Evolutionary conservation across 2,888 invertebrate genomes (phyloP).

Genomic region (Vanessa cardui): DNA sequence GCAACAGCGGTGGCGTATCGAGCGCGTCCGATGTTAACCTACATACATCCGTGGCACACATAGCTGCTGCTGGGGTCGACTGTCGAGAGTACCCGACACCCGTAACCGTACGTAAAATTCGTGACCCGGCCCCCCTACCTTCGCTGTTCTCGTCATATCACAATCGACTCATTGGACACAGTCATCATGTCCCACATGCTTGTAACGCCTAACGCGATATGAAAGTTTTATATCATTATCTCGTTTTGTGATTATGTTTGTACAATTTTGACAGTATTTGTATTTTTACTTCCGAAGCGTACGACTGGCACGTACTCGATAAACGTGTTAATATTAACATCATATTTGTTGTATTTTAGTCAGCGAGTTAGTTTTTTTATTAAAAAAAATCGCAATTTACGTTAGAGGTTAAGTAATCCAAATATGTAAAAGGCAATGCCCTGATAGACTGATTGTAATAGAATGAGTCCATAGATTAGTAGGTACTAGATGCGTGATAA

Average conservation of each 20-base stretch:
- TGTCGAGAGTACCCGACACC: conserved; percentile 40
- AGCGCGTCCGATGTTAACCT: conserved; percentile 81
- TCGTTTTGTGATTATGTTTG: conserved; percentile 6
- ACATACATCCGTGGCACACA: conserved; percentile 59
- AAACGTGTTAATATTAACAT: no score
- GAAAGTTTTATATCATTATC: conserved; percentile 8
- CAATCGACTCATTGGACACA: conserved; percentile 29
- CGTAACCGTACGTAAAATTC: conserved; percentile 67
- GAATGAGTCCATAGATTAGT: no score
- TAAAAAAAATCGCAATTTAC: no score
- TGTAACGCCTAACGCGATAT: conserved; percentile 9
- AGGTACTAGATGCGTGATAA: no score
- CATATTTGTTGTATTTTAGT: no score
- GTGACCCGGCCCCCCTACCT: conserved; percentile 62
- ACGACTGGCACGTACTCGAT: not conserved
- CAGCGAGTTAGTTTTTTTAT: no score
- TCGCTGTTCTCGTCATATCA: conserved; percentile 30
- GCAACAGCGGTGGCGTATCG: conserved; percentile 75
- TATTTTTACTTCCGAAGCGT: not conserved
- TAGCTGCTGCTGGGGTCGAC: conserved; percentile 64
- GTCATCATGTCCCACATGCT: conserved; percentile 10
- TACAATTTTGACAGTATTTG: not conserved
- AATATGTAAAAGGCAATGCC: no score
- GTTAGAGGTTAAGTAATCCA: no score
- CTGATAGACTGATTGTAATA: no score